These are phyloP conservation scores for Pithys albifrons DNA, from an alignment of 2,113 vertebrate genomes.

Conservation along the genomic window DNA sequence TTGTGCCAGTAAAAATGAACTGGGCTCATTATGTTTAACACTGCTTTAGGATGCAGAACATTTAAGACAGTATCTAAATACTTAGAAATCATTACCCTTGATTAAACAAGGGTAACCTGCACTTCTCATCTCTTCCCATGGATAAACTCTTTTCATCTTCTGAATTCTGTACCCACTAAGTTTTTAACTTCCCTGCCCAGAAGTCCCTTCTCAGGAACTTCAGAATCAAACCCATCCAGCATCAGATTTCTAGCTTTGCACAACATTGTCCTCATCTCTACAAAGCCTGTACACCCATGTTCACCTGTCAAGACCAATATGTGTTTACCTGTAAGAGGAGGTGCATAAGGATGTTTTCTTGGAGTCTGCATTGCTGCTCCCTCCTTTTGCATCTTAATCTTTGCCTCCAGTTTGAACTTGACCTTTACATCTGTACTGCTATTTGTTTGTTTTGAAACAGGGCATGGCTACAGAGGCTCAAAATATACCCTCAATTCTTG, in stretches of 20 bases:
- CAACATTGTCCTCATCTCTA: neutral
- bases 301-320: neutral
- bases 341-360: neutral
- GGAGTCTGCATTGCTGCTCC: neutral
- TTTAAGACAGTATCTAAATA: neutral
- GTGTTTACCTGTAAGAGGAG: neutral
- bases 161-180: neutral
- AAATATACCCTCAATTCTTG: neutral
- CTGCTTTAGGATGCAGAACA: neutral
- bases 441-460: neutral
- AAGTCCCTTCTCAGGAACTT: neutral
- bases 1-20: slow-evolving; percentile 24
- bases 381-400: neutral
- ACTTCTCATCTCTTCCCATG: neutral
- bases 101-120: neutral
- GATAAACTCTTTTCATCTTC: neutral
- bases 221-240: neutral
- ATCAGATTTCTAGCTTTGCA: neutral
- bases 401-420: neutral
- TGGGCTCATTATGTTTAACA: neutral
- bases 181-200: neutral
- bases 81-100: neutral
- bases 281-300: neutral
- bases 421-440: neutral
- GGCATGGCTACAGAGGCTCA: neutral